phyloP scores from a whole-genome alignment of 2,888 invertebrate species.

The Lordiphosa andalusiaca region DNA sequence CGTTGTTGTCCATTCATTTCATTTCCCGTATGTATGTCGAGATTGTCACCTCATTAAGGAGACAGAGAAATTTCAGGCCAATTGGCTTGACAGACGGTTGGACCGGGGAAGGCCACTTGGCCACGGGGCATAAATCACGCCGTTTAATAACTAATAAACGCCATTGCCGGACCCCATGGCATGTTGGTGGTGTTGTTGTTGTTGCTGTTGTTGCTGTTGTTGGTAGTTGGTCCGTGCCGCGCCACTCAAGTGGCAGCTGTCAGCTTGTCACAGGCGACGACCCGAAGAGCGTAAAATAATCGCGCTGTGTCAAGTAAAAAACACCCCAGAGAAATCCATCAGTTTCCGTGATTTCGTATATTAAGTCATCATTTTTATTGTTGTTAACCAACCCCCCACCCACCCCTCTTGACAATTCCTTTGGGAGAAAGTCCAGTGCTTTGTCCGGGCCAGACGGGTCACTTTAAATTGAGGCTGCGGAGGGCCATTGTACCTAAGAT shows the following conservation, averaged over 20 bases:
- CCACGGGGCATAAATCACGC: slow-evolving; percentile 57
- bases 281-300: slow-evolving; percentile 75
- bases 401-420: slow-evolving; percentile 18
- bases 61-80: slow-evolving; percentile 35
- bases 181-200: slow-evolving; percentile 7
- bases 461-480: slow-evolving; percentile 43
- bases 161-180: slow-evolving; percentile 20
- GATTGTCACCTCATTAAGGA: slow-evolving; percentile 53
- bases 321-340: slow-evolving; percentile 70
- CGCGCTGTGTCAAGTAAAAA: slow-evolving; percentile 53
- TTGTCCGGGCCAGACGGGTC: slow-evolving; percentile 5
- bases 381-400: slow-evolving; percentile 6
- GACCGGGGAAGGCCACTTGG: slow-evolving; percentile 2
- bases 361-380: slow-evolving; percentile 68
- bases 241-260: slow-evolving; percentile 78
- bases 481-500: slow-evolving; percentile 9
- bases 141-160: slow-evolving; percentile 72
- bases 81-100: slow-evolving; percentile 34
- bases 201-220: background rate
- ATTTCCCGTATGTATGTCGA: slow-evolving; percentile 23
- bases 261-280: slow-evolving; percentile 61
- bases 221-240: slow-evolving; percentile 26
- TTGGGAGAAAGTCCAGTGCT: slow-evolving; percentile 10
- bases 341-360: slow-evolving; percentile 64
- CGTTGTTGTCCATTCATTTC: slow-evolving; percentile 34